Conservation (phyloP, 2,797 vertebrate genomes). For the Muraenolepis orangiensis region DNA sequence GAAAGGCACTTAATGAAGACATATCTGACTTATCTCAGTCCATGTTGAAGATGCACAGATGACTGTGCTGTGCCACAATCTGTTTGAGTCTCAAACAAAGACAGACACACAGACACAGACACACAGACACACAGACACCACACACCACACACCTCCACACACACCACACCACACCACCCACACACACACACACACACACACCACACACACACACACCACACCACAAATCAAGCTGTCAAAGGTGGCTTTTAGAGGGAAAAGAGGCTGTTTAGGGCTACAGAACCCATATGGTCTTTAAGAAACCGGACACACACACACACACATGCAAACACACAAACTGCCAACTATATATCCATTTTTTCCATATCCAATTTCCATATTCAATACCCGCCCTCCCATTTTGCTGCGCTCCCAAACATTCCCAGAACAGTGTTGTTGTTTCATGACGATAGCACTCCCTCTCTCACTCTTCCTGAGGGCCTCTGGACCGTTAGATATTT, state of each 20-base stretch:
- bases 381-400: not conserved
- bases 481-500: not conserved
- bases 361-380: not conserved
- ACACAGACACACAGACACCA: not conserved
- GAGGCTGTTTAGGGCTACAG: not conserved
- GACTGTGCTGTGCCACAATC: slow-evolving; percentile 1
- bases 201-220: not conserved
- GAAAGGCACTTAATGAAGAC: slow-evolving; percentile 2
- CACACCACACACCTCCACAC: not conserved
- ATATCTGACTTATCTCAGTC: slow-evolving; percentile 1
- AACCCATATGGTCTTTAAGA: slow-evolving; percentile 4
- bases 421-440: not conserved
- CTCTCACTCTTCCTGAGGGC: not conserved
- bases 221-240: not conserved
- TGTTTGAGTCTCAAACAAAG: not conserved
- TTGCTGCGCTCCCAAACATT: not conserved
- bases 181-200: not conserved
- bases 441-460: not conserved
- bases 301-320: not conserved
- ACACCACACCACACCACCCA: not conserved
- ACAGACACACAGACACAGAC: not conserved
- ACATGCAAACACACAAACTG: not conserved
- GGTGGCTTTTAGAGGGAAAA: not conserved
- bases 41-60: not conserved
- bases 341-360: not conserved